Evolutionary conservation across 2,888 invertebrate species (phyloP), one percentile per base, ranked within the genome.

Genomic region (Ametastegia equiseti): DNA sequence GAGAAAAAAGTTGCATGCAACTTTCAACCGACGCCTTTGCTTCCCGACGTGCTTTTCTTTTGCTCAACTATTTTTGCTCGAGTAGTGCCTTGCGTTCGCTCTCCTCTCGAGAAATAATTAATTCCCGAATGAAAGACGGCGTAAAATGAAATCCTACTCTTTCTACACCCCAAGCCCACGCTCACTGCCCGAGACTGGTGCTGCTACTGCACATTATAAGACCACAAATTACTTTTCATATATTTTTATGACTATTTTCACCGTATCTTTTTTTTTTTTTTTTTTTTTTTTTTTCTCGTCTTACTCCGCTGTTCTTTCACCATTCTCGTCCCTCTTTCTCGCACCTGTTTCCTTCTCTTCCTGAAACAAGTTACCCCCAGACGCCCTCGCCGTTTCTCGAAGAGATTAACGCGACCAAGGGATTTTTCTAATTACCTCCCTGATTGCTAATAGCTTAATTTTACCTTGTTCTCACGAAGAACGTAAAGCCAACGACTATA

Each of bases 71-170:
- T 75, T 75, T 54, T 75, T 19, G 75, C 75, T 75, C 54, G 50
- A 75, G 75, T 45, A 50, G 50, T 75, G 54, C 75, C 75, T 75
- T 54, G 50, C 75, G 63, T 75, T 80, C 71, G 75, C 80, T n/a
- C n/a, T 77, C 77, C 78, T 81, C 82, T 81, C 82, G 81, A 60
- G 78, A 81, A 84, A 85, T 84, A 85, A 85, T 85, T 85, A 85
- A 85, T 85, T 85, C 83, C 81, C 84, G 80, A 81, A 83, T 83
- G 83, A 83, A 85, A 84, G 83, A 82, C 83, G 80, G 83, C 81
- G 82, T 82, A 81, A 83, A 83, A 83, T 54, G 19, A 81, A 81
- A 81, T 81, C 75, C 81, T 54, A 54, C 75, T 33, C 36, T 54
- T 19, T 75, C 54, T 45, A 54, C 75, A 36, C 50, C 75, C 75